These are phyloP conservation scores for Nilaparvata lugens DNA, from an alignment of 1,140 invertebrate genomes.

Conservation along the genomic window DNA sequence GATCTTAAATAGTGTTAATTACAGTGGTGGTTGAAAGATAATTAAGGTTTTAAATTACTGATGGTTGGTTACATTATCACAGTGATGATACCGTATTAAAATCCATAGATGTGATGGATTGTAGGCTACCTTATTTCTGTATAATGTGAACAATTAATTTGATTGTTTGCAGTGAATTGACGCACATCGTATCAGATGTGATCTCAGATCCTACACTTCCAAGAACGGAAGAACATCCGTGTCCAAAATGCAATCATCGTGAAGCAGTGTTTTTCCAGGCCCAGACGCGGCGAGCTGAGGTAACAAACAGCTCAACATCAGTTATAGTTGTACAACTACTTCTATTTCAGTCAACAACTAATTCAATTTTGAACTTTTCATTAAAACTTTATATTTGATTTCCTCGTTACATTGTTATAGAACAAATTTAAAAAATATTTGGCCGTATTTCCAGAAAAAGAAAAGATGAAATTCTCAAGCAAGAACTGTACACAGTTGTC, in stretches of 20 bases:
- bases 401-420: background rate
- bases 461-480: too few relatives aligned
- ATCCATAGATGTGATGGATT: too few relatives aligned
- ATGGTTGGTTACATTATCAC: too few relatives aligned
- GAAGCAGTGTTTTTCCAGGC: slow-evolving; percentile 93
- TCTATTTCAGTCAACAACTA: background rate
- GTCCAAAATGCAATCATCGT: slow-evolving; percentile 87
- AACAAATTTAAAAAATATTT: background rate
- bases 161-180: slow-evolving; percentile 72
- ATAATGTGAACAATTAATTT: too few relatives aligned
- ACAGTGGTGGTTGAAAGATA: too few relatives aligned
- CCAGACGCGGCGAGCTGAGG: slow-evolving; percentile 87
- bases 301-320: too few relatives aligned
- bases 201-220: slow-evolving; percentile 97
- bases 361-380: background rate
- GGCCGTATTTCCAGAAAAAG: too few relatives aligned
- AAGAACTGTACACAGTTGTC: too few relatives aligned
- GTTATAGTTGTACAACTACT: background rate
- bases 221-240: slow-evolving; percentile 95
- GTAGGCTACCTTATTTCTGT: too few relatives aligned
- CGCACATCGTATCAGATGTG: slow-evolving; percentile 95
- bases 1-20: too few relatives aligned
- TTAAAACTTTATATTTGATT: background rate
- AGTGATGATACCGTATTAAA: too few relatives aligned
- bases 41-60: too few relatives aligned